phyloP scores from a whole-genome alignment of 1,140 invertebrate species.

The Vollenhovia emeryi region DNA sequence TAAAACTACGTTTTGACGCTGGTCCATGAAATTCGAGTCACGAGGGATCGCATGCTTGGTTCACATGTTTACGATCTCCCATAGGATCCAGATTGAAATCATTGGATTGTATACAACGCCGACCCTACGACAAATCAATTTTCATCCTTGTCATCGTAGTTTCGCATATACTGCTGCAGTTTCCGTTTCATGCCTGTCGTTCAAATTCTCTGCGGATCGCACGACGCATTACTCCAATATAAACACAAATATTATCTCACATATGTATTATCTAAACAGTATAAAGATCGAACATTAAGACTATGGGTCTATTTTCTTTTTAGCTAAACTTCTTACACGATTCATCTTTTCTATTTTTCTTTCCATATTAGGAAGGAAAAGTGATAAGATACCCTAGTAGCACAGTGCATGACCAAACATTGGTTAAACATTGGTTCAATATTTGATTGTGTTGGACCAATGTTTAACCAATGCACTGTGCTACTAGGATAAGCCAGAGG shows the following conservation, averaged over 20 bases:
- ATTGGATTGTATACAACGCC: not conserved
- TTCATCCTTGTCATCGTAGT: constrained; percentile 8
- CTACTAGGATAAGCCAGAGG: too few species aligned
- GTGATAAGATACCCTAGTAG: too few species aligned
- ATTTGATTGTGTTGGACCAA: too few species aligned
- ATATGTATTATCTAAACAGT: too few species aligned
- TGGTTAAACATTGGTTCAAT: too few species aligned
- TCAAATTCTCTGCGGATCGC: not conserved
- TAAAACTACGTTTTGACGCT: not conserved
- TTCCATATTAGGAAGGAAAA: too few species aligned
- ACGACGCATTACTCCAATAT: not conserved
- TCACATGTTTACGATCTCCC: not conserved
- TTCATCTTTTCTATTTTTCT: too few species aligned
- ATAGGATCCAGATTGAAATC: not conserved
- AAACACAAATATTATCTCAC: not conserved
- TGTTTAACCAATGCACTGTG: too few species aligned
- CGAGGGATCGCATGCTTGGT: constrained; percentile 4
- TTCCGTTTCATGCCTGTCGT: not conserved
- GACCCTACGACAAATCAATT: constrained; percentile 8
- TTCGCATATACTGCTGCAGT: not conserved
- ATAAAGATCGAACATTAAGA: not conserved
- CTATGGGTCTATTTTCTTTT: too few species aligned
- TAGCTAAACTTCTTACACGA: too few species aligned
- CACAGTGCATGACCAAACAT: too few species aligned
- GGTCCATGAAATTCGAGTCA: not conserved